These are phyloP conservation scores for Tribolium madens DNA, from an alignment of 1,140 invertebrate species.

Conservation along the genomic window DNA sequence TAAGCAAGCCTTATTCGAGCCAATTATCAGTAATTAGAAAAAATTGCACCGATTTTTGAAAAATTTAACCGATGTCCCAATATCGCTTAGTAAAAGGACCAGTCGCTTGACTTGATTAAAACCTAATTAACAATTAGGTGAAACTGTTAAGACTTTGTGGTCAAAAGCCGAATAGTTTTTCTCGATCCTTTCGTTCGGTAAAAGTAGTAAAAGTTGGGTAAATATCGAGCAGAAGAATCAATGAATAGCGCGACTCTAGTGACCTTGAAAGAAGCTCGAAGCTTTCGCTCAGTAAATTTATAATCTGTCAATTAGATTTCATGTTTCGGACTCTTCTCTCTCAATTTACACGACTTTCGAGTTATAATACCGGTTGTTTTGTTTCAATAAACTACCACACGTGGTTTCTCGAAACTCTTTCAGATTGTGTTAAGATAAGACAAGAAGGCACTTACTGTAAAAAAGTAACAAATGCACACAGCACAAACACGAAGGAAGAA, in stretches of 20 bases:
- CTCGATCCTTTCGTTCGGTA: conserved; percentile 33
- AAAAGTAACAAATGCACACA: conserved; percentile 51
- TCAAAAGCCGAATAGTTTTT: no score
- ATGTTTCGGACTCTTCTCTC: neutral
- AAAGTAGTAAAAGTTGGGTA: conserved; percentile 40
- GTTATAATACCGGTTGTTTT: neutral
- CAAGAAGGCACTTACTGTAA: conserved; percentile 52
- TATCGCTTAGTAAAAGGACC: neutral
- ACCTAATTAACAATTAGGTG: neutral
- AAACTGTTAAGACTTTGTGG: neutral
- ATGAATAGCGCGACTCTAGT: neutral
- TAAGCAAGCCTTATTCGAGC: neutral
- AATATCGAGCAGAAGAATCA: conserved; percentile 10
- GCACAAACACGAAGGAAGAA: conserved; percentile 55
- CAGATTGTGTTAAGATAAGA: conserved; percentile 40
- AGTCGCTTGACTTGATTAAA: neutral
- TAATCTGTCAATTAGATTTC: neutral
- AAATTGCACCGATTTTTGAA: neutral
- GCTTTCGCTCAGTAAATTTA: conserved; percentile 19
- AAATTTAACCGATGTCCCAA: neutral
- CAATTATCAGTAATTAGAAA: neutral
- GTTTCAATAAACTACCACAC: neutral
- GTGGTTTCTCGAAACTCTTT: neutral
- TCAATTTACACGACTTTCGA: no score
- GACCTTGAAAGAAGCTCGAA: conserved; percentile 32